Evolutionary conservation across 2,888 invertebrate species (phyloP).

Genomic region (Taphrorychus bicolor): DNA sequence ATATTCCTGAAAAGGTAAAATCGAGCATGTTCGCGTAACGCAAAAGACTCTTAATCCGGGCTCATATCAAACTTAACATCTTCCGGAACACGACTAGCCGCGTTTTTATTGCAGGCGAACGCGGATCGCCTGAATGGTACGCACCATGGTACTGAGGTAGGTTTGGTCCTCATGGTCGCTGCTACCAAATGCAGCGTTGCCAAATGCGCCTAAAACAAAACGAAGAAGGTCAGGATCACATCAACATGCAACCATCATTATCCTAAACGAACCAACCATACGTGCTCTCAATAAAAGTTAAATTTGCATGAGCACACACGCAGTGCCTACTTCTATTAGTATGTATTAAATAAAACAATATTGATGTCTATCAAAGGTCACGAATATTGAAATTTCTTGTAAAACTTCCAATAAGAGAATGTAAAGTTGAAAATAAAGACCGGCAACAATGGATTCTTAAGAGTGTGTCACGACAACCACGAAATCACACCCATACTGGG

Average conservation of each 20-base stretch:
- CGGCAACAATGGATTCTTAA: conserved; percentile 37
- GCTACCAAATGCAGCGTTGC: conserved; percentile 23
- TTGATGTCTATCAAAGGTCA: too few relatives aligned
- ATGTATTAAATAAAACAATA: too few relatives aligned
- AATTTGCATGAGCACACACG: too few relatives aligned
- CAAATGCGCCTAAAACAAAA: not conserved
- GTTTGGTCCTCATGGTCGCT: conserved; percentile 37
- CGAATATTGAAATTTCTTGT: too few relatives aligned
- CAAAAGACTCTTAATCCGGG: not conserved
- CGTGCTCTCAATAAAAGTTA: too few relatives aligned
- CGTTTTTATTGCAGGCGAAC: conserved; percentile 12
- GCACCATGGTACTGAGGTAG: conserved; percentile 50
- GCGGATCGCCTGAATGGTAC: conserved; percentile 48
- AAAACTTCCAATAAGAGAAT: too few relatives aligned
- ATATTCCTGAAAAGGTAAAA: not conserved
- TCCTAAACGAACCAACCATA: too few relatives aligned
- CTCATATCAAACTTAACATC: not conserved
- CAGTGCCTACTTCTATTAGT: too few relatives aligned
- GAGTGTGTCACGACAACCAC: conserved; percentile 54
- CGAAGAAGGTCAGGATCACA: too few relatives aligned
- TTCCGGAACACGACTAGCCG: conserved; percentile 17
- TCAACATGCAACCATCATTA: too few relatives aligned
- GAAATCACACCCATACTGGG: conserved; percentile 42
- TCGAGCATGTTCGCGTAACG: not conserved
- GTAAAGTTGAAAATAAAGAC: too few relatives aligned